Conservation (phyloP, 2,113 vertebrate genomes). For the Halcyon malimbica region DNA sequence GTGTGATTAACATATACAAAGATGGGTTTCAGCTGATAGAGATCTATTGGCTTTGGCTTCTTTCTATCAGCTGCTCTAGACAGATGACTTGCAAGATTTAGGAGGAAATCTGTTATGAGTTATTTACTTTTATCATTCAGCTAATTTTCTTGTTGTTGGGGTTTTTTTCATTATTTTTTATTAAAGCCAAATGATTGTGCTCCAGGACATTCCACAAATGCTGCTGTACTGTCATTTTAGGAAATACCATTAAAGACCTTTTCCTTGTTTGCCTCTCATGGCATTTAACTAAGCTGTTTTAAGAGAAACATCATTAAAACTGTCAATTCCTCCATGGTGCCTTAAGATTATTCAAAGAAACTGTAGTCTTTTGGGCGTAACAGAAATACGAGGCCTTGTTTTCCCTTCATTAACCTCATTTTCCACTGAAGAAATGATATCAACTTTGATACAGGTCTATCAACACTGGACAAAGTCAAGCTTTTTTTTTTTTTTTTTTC, state of each 20-base stretch:
- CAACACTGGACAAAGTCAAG: neutral
- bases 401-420: neutral
- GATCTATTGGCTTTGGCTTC: neutral
- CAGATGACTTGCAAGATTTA: slow-evolving; percentile 18
- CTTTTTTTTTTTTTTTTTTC: neutral
- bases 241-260: slow-evolving; percentile 45
- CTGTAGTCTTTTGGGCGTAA: neutral
- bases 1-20: neutral
- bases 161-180: slow-evolving; percentile 8
- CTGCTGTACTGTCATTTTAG: slow-evolving; percentile 14
- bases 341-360: slow-evolving; percentile 15
- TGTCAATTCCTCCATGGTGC: neutral
- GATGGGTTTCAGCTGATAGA: neutral
- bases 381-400: neutral
- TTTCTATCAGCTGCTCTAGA: neutral
- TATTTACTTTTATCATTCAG: slow-evolving; percentile 32
- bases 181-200: slow-evolving; percentile 53
- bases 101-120: slow-evolving; percentile 12
- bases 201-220: slow-evolving; percentile 52
- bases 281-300: slow-evolving; percentile 32
- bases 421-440: neutral
- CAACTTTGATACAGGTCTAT: neutral
- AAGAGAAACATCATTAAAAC: slow-evolving; percentile 32
- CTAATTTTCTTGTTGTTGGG: slow-evolving; percentile 24
- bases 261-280: slow-evolving; percentile 29